Evolutionary conservation across 2,888 invertebrate genomes (phyloP).

Genomic region (Drosophila stalkeri): DNA sequence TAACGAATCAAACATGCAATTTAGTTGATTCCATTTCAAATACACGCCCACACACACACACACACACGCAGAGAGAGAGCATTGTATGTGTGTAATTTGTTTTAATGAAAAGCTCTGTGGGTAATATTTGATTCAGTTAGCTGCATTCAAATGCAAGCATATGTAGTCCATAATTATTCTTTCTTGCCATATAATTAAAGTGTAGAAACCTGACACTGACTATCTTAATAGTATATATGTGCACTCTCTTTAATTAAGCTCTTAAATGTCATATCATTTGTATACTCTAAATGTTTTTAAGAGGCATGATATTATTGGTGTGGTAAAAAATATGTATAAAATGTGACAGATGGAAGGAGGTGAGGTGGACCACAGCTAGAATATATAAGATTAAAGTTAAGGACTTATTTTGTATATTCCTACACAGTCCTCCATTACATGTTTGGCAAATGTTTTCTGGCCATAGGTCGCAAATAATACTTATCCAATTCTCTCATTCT

Average conservation of each 20-base stretch:
- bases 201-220: not conserved
- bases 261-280: not conserved
- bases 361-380: not conserved
- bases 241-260: slow-evolving; percentile 3
- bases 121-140: not conserved
- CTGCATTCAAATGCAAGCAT: slow-evolving; percentile 3
- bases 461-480: too few species aligned
- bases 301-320: not conserved
- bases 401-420: too few species aligned
- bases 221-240: not conserved
- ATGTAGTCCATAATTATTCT: slow-evolving; percentile 1
- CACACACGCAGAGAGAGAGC: not conserved
- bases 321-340: too few species aligned
- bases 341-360: too few species aligned
- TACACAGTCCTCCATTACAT: too few species aligned
- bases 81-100: slow-evolving; percentile 1
- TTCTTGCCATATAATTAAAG: slow-evolving; percentile 3
- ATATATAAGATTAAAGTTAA: too few species aligned
- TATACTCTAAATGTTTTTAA: not conserved
- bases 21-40: slow-evolving; percentile 14
- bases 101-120: slow-evolving; percentile 17
- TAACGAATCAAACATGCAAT: slow-evolving; percentile 31
- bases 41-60: not conserved
- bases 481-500: too few species aligned
- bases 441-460: too few species aligned